These are phyloP conservation scores for Archocentrus centrarchus DNA, from an alignment of 2,113 vertebrate genomes.

Conservation along the genomic window DNA sequence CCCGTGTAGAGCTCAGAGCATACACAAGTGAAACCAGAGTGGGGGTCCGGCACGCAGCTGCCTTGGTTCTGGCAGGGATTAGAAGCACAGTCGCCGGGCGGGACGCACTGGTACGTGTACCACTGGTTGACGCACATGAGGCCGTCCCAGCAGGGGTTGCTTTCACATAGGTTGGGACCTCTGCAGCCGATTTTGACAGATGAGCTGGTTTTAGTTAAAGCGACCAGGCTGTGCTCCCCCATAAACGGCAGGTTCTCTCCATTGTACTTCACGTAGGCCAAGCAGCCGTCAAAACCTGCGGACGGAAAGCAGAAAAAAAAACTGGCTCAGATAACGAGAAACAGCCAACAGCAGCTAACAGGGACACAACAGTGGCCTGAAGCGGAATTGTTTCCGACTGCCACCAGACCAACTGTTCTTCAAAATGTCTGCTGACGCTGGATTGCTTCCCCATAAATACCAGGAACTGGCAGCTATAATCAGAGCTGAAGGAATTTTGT, in stretches of 20 bases:
- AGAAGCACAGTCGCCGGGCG: constrained; percentile 89
- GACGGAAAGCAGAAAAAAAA: constrained; percentile 17
- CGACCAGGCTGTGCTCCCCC: constrained; percentile 87
- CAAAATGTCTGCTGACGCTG: constrained; percentile 35
- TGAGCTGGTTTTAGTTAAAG: constrained; percentile 85
- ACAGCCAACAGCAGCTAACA: constrained; percentile 32
- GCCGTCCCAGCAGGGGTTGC: constrained; percentile 91
- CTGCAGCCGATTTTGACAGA: constrained; percentile 92
- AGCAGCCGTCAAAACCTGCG: constrained; percentile 93
- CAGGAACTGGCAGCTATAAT: constrained; percentile 61
- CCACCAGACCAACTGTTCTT: constrained; percentile 41
- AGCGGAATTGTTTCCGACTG: constrained; percentile 34
- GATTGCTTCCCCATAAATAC: constrained; percentile 48
- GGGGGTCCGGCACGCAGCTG: constrained; percentile 86
- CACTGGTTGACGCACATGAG: constrained; percentile 95
- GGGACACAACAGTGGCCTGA: constrained; percentile 22
- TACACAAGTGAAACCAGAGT: constrained; percentile 85
- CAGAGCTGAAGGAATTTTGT: constrained; percentile 68
- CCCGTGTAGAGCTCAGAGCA: constrained; percentile 90
- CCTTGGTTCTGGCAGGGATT: constrained; percentile 92
- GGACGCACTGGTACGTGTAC: constrained; percentile 93
- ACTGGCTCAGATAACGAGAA: constrained; percentile 48
- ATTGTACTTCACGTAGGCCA: constrained; percentile 90
- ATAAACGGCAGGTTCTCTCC: constrained; percentile 89
- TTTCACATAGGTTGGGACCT: constrained; percentile 93